Percentiles rank a stretch among this genome's conserved stretches.
Conservation (phyloP, 35 echinoderm and acorn worm genomes). For the Apostichopus japonicus region DNA sequence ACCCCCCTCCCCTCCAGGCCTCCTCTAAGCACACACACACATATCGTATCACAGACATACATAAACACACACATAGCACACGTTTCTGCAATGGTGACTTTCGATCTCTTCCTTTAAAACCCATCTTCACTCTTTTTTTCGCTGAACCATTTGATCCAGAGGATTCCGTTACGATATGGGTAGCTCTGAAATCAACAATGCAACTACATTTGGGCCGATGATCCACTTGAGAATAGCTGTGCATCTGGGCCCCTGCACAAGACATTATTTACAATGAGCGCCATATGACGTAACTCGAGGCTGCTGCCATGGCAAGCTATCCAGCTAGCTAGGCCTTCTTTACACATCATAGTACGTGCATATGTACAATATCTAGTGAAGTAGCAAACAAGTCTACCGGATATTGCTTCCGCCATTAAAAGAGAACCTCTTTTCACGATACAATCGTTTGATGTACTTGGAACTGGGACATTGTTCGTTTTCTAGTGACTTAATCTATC, state of each 20-base stretch:
- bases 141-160: too few species aligned
- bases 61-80: too few species aligned
- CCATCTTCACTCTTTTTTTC: too few species aligned
- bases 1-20: too few species aligned
- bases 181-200: too few species aligned
- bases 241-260: constrained; percentile 27
- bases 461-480: not conserved
- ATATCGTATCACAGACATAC: too few species aligned
- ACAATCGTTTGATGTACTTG: not conserved
- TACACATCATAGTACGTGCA: not conserved
- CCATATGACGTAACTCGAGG: constrained; percentile 49
- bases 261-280: constrained; percentile 29
- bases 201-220: too few species aligned
- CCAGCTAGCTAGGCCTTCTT: not conserved
- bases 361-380: constrained; percentile 10
- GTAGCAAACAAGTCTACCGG: constrained; percentile 39
- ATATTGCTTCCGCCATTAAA: constrained; percentile 46
- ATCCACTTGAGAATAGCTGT: too few species aligned
- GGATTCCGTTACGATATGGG: too few species aligned
- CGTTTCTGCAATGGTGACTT: too few species aligned
- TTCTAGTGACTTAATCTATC: not conserved
- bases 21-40: too few species aligned
- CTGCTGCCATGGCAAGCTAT: constrained; percentile 47
- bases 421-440: constrained; percentile 10
- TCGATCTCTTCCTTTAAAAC: too few species aligned